phyloP scores from a whole-genome alignment of 2,888 invertebrate genomes.

The Cyaniris semiargus region DNA sequence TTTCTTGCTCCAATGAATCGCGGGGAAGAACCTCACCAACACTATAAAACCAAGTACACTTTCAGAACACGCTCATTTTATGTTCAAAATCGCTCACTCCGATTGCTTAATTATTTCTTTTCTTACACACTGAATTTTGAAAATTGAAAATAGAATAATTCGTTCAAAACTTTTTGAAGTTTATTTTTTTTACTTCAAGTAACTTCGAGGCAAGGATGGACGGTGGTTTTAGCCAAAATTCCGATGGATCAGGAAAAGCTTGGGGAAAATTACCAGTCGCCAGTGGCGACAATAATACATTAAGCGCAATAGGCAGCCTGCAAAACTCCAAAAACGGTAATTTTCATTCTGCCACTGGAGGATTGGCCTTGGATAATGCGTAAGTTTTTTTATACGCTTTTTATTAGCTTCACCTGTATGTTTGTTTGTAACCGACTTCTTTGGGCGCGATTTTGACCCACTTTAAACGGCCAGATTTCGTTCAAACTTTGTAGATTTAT shows the following conservation, averaged over 20 bases:
- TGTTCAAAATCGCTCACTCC: neutral
- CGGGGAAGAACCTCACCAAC: neutral
- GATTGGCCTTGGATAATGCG: constrained; percentile 54
- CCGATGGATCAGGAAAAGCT: constrained; percentile 9
- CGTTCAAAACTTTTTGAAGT: neutral
- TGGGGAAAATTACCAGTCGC: constrained; percentile 48
- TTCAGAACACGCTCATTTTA: neutral
- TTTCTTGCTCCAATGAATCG: neutral
- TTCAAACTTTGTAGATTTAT: too few relatives aligned
- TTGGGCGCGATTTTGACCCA: too few relatives aligned
- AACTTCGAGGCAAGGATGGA: neutral
- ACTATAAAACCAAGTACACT: neutral
- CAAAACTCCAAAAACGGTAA: constrained; percentile 43
- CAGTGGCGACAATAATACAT: constrained; percentile 46
- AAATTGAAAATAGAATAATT: neutral
- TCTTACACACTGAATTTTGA: neutral
- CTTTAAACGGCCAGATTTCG: too few relatives aligned
- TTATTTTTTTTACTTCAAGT: neutral
- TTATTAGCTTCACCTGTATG: too few relatives aligned
- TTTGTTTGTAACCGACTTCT: too few relatives aligned
- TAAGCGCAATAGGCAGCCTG: constrained; percentile 50
- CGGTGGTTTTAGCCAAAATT: neutral
- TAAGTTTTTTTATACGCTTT: constrained; percentile 51
- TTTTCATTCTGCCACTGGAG: constrained; percentile 38
- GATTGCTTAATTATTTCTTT: neutral